Percentiles rank a stretch among this genome's conserved stretches.
These are phyloP conservation scores for Archegozetes longisetosus DNA, from an alignment of 1,140 invertebrate genomes.

Conservation along the genomic window DNA sequence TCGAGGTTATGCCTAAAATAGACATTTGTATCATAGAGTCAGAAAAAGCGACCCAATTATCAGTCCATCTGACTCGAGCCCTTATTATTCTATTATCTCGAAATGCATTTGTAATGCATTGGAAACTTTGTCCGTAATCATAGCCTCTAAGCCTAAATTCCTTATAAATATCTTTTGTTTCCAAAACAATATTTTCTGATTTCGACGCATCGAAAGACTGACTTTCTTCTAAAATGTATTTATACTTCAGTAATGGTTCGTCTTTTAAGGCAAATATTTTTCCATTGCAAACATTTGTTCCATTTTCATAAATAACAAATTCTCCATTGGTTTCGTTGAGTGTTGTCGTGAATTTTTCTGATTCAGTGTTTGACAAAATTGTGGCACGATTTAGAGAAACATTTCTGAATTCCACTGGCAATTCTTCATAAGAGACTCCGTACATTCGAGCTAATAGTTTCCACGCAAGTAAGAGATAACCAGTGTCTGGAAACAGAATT, in stretches of 20 bases:
- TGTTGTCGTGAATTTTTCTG: constrained; percentile 59
- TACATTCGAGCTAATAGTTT: constrained; percentile 48
- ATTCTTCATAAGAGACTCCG: constrained; percentile 41
- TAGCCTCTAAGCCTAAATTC: constrained; percentile 82
- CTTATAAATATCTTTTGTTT: constrained; percentile 67
- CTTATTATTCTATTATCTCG: constrained; percentile 19
- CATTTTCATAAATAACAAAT: constrained; percentile 80
- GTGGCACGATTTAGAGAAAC: constrained; percentile 77
- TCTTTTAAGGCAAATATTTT: constrained; percentile 34
- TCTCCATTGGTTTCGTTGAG: constrained; percentile 65
- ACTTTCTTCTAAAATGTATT: constrained; percentile 29
- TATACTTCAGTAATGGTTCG: constrained; percentile 26
- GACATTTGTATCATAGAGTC: constrained; percentile 38
- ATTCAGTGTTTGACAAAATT: constrained; percentile 66
- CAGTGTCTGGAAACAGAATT: constrained; percentile 38
- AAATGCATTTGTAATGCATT: constrained; percentile 24
- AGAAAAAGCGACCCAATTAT: constrained; percentile 37
- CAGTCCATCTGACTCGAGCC: constrained; percentile 28
- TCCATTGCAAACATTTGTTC: constrained; percentile 58
- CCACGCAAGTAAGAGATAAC: constrained; percentile 37
- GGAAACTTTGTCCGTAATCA: constrained; percentile 53
- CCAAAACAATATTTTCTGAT: constrained; percentile 17
- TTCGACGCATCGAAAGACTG: constrained; percentile 16
- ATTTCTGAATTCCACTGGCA: constrained; percentile 65
- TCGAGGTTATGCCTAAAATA: constrained; percentile 27